These are phyloP conservation scores for Eupithecia vulgata DNA, from an alignment of 2,888 invertebrate genomes.

Conservation along the genomic window DNA sequence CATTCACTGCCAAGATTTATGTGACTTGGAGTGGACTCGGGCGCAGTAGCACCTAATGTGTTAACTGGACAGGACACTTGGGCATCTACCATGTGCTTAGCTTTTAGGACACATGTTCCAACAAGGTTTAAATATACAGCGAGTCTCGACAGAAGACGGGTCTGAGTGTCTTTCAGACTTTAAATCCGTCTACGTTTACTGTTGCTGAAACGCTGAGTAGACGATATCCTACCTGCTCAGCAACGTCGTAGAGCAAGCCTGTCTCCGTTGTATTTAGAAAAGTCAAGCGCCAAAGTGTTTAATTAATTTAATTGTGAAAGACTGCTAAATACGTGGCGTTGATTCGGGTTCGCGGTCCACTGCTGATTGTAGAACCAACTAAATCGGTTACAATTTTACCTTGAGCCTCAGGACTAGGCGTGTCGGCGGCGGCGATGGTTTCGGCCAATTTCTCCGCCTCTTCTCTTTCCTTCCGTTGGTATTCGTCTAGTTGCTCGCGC, in stretches of 20 bases:
- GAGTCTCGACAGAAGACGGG: no score
- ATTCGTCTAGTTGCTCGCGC: constrained; percentile 82
- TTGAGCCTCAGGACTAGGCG: constrained; percentile 32
- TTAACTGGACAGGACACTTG: not conserved
- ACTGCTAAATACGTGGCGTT: not conserved
- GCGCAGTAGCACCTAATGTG: not conserved
- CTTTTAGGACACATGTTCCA: not conserved
- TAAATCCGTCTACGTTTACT: no score
- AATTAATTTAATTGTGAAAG: no score
- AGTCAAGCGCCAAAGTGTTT: not conserved
- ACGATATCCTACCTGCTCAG: no score
- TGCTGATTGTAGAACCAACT: no score
- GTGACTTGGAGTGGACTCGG: not conserved
- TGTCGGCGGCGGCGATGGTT: constrained; percentile 46
- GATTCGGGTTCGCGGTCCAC: no score
- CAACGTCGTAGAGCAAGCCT: no score
- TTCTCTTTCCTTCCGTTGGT: constrained; percentile 77
- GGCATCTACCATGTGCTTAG: not conserved
- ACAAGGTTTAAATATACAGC: no score
- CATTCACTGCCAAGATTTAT: not conserved
- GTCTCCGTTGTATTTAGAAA: not conserved
- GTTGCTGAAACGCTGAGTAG: no score
- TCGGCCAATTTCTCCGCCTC: constrained; percentile 68
- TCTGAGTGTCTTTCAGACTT: no score
- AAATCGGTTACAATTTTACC: constrained; percentile 34